Base-by-base conservation (phyloP, 2,113 vertebrate species). In the Amphilophus citrinellus region DNA sequence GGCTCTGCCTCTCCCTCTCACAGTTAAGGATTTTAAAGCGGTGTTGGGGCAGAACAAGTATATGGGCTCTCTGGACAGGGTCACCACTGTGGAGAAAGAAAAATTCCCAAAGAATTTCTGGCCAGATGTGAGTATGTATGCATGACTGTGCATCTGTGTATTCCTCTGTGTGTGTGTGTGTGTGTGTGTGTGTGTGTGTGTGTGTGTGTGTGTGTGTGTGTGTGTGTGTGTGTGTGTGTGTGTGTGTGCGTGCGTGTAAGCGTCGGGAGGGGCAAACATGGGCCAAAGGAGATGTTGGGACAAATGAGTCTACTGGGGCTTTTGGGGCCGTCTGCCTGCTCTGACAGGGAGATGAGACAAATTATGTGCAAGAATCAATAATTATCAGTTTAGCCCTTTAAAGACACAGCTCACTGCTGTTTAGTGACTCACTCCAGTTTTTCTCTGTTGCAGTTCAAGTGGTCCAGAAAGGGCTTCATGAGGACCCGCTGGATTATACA, bases 391-490 rank as follows among this genome's bases (percentile, higher is more conserved):
- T 83, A 84, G 75, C 75, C 83, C 77, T 87, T 90, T 68, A 68
- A 78, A 91, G 86, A 93, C 89, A 86, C n/a, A 63, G 68, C 79
- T 87, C 76, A 18, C 88, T 86, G 87, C 85, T 88, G 82, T 91
- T 93, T 83, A 89, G 82, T 87, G 82, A 93, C 86, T 89, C 86
- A 6, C 81, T 83, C 76, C 77, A 39, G 91, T 92, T 85, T 90
- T 65, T 94, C 66, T 93, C 50, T 92, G 73, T 89, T 95, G 53
- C 92, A 97, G 96, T 96, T 96, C 93, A 96, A 96, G 87, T 97
- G 96, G 96, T 97, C 97, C 83, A 95, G 97, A 75, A 97, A 97
- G 89, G 97, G 97, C 87, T 97, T 95, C 94, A 96, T 96, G 96
- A 96, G 95, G 94, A 96, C 96, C 50, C 94, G 96, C 20, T 97